These are phyloP conservation scores for Idaea aversata DNA, from an alignment of 2,888 invertebrate genomes.

Conservation along the genomic window DNA sequence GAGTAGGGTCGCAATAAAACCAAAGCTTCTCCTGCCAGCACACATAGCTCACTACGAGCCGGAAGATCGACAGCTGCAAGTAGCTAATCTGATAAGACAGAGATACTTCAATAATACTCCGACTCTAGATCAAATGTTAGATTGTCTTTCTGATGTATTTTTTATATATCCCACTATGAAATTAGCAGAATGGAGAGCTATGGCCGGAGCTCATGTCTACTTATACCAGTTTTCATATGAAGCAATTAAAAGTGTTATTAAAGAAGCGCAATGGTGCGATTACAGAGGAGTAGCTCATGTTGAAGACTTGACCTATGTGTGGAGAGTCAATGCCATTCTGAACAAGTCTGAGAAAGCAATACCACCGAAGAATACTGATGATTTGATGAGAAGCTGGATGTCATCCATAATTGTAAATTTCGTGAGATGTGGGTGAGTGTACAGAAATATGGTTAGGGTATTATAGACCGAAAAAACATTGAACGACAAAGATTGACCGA, in stretches of 20 bases:
- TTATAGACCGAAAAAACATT: too few species aligned
- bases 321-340: conserved; percentile 31
- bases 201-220: conserved; percentile 47
- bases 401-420: conserved; percentile 27
- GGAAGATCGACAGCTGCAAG: conserved; percentile 6
- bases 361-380: conserved; percentile 19
- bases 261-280: conserved; percentile 31
- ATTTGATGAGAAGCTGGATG: conserved; percentile 29
- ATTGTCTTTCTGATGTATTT: conserved; percentile 20
- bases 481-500: too few species aligned
- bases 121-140: conserved; percentile 20
- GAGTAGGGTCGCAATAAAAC: conserved; percentile 16
- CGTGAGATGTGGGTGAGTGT: conserved; percentile 28
- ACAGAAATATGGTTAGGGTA: too few species aligned
- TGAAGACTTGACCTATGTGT: conserved; percentile 68
- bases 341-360: conserved; percentile 10
- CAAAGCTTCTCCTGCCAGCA: conserved; percentile 15
- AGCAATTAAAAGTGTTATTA: conserved; percentile 56
- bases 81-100: conserved; percentile 14
- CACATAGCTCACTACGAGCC: conserved; percentile 17
- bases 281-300: conserved; percentile 55
- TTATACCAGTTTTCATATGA: conserved; percentile 69
- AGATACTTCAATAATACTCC: conserved; percentile 23
- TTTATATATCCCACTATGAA: conserved; percentile 31
- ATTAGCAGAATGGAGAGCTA: conserved; percentile 21